phyloP scores from a whole-genome alignment of 2,888 invertebrate genomes.

The Pyrgus malvae region DNA sequence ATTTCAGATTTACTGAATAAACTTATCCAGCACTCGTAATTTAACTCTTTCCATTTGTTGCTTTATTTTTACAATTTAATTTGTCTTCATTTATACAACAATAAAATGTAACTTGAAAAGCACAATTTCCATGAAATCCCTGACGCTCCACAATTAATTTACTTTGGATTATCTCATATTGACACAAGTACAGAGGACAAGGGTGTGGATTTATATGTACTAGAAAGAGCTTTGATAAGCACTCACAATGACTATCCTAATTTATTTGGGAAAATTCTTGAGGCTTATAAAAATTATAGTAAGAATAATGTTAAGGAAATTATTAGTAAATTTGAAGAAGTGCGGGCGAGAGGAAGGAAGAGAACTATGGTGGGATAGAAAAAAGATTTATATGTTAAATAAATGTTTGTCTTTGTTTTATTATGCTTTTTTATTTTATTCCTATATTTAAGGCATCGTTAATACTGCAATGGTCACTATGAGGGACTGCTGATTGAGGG shows the following conservation, averaged over 20 bases:
- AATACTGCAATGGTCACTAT: too few species aligned
- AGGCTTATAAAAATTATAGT: conserved; percentile 82
- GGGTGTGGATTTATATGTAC: conserved; percentile 98
- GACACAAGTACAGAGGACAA: conserved; percentile 94
- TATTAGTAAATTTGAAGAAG: conserved; percentile 93
- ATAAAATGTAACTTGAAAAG: too few species aligned
- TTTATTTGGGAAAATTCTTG: conserved; percentile 86
- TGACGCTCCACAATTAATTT: too few species aligned
- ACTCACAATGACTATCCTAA: conserved; percentile 91
- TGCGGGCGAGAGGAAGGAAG: conserved; percentile 95
- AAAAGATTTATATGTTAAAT: not conserved
- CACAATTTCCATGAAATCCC: too few species aligned
- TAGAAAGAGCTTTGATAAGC: conserved; percentile 95
- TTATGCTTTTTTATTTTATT: too few species aligned
- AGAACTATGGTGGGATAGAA: conserved; percentile 96
- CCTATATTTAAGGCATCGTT: too few species aligned
- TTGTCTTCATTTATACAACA: too few species aligned
- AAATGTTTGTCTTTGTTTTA: not conserved
- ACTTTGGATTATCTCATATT: conserved; percentile 95
- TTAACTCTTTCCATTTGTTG: too few species aligned
- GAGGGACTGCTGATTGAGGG: too few species aligned
- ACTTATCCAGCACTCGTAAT: too few species aligned
- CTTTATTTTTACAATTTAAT: too few species aligned
- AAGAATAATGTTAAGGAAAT: conserved; percentile 84
- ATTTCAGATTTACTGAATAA: too few species aligned